These are phyloP conservation scores for Axis porcinus DNA, from an alignment of 2,113 vertebrate genomes.

Conservation along the genomic window DNA sequence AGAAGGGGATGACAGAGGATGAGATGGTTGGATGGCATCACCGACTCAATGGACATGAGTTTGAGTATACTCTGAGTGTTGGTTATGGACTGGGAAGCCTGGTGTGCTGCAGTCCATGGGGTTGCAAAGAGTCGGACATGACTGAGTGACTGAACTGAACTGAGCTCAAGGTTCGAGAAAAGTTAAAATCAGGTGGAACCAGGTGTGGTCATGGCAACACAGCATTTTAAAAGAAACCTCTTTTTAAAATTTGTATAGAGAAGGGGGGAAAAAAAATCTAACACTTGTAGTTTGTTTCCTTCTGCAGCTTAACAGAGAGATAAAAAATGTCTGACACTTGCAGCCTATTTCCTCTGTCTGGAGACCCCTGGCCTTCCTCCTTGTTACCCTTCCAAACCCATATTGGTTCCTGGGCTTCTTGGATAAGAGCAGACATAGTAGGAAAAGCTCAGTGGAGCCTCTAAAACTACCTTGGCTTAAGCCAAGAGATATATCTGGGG, in stretches of 20 bases:
- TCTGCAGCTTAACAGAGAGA: background rate
- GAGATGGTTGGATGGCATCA: background rate
- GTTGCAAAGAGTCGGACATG: accelerated
- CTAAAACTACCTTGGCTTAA: background rate
- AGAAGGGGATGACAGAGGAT: background rate
- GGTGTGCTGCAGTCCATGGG: background rate
- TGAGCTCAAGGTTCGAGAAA: background rate
- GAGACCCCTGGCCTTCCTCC: background rate
- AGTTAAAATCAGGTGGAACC: background rate
- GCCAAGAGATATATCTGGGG: background rate
- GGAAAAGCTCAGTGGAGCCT: background rate
- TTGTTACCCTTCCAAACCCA: background rate
- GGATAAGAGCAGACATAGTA: background rate
- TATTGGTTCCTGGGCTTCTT: background rate
- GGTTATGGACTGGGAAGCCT: background rate
- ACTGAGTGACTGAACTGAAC: background rate
- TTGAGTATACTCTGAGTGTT: background rate
- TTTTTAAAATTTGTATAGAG: background rate
- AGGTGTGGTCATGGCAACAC: background rate
- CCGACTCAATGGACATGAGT: background rate
- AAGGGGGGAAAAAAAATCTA: background rate
- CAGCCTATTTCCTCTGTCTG: background rate
- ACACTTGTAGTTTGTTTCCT: background rate
- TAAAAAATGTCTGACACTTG: background rate
- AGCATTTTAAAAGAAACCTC: background rate